Percentiles rank a stretch among this genome's conserved stretches.
These are phyloP conservation scores for Xyrichtys novacula DNA, from an alignment of 2,797 vertebrate genomes.

Conservation along the genomic window DNA sequence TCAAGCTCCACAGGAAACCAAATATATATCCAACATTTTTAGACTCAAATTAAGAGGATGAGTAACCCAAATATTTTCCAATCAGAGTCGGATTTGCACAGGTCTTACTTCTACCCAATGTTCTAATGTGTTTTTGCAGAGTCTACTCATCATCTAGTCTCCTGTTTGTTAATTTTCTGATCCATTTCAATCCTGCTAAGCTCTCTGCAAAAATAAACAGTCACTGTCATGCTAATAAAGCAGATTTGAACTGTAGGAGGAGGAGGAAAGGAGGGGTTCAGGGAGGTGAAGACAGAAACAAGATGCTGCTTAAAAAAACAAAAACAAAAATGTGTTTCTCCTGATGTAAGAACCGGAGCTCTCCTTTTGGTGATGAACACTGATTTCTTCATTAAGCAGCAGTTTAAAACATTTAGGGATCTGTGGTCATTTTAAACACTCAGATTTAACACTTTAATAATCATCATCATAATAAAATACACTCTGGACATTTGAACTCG, in stretches of 20 bases:
- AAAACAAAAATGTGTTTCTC: no score
- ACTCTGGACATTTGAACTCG: no score
- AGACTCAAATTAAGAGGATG: not conserved
- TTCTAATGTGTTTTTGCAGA: not conserved
- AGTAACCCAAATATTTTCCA: not conserved
- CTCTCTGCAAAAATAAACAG: not conserved
- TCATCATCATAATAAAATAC: no score
- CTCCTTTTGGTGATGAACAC: no score
- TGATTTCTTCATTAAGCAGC: no score
- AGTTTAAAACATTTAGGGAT: no score
- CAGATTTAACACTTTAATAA: no score
- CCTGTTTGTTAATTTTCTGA: constrained; percentile 7
- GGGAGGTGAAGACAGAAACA: not conserved
- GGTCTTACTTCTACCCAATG: not conserved
- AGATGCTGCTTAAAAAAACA: no score
- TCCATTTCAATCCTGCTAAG: constrained; percentile 14
- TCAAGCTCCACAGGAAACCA: no score
- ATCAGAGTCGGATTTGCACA: not conserved
- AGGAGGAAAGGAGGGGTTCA: not conserved
- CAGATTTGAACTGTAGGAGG: constrained; percentile 4
- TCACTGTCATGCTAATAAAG: constrained; percentile 14
- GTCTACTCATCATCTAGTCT: constrained; percentile 40
- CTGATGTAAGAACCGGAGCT: no score
- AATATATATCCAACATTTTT: no score
- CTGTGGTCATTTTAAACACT: no score